A percentile compares a stretch with the other conserved stretches of the same genome.
phyloP scores from a whole-genome alignment of 2,797 vertebrate species.

The Pipistrellus kuhlii region DNA sequence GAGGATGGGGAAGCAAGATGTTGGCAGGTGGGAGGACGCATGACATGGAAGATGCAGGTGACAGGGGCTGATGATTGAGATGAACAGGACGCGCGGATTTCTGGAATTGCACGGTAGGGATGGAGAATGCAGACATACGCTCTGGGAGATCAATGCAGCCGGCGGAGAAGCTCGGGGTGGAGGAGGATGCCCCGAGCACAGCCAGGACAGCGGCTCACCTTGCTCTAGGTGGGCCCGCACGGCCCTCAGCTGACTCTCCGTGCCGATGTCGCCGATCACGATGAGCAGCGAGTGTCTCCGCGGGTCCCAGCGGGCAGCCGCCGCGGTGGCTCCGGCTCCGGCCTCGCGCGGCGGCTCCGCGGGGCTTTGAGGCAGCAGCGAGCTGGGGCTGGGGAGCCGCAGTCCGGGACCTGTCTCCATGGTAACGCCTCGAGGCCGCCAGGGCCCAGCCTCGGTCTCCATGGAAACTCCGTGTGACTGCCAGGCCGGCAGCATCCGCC shows the following conservation, averaged over 20 bases:
- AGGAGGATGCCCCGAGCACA: constrained; percentile 26
- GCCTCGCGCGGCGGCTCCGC: constrained; percentile 81
- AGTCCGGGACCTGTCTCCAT: constrained; percentile 91
- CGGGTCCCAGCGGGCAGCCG: constrained; percentile 82
- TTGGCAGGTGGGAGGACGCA: not conserved
- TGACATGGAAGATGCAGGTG: constrained; percentile 36
- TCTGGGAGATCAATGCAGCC: constrained; percentile 32
- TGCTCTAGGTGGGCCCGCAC: constrained; percentile 91
- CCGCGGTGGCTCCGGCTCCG: constrained; percentile 44
- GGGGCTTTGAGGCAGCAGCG: constrained; percentile 84
- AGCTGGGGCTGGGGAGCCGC: constrained; percentile 79
- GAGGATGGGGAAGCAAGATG: not conserved
- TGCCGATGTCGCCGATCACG: constrained; percentile 92
- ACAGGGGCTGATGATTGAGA: constrained; percentile 4
- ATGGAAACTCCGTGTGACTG: constrained; percentile 91
- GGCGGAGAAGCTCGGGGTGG: constrained; percentile 40
- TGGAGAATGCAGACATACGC: constrained; percentile 36
- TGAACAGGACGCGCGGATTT: not conserved
- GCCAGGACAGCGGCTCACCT: constrained; percentile 87
- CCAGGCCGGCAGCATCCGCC: constrained; percentile 77
- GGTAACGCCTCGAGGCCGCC: constrained; percentile 90
- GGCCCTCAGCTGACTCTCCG: constrained; percentile 89
- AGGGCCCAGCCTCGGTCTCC: constrained; percentile 90
- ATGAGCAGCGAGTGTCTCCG: constrained; percentile 91
- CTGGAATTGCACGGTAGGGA: constrained; percentile 46